Conservation (phyloP, 2,113 vertebrate genomes). For the Oxyruncus cristatus region DNA sequence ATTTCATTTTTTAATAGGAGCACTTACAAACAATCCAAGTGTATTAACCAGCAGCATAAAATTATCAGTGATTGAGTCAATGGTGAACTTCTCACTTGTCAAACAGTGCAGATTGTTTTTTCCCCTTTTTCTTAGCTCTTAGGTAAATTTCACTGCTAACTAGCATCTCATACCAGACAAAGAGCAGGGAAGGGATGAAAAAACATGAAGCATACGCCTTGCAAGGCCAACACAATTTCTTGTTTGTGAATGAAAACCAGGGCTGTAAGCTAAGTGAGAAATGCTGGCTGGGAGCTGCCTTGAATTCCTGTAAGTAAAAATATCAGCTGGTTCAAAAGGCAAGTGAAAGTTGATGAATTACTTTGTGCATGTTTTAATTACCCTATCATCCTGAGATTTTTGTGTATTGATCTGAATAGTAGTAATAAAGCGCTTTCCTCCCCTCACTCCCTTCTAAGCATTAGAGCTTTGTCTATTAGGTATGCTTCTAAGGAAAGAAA, state of each 20-base stretch:
- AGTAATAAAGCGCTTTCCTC: conserved; percentile 66
- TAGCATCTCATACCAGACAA: conserved; percentile 65
- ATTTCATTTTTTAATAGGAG: conserved; percentile 67
- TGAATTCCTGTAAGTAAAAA: conserved; percentile 67
- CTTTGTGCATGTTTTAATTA: conserved; percentile 75
- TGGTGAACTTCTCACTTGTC: conserved; percentile 69
- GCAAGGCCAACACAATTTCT: conserved; percentile 66
- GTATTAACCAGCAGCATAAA: conserved; percentile 73
- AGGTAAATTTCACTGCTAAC: conserved; percentile 69
- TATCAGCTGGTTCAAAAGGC: conserved; percentile 67
- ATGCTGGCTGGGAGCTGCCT: conserved; percentile 55
- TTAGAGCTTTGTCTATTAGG: conserved; percentile 71
- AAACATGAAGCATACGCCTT: conserved; percentile 58
- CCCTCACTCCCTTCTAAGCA: conserved; percentile 43
- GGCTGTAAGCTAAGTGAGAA: conserved; percentile 69
- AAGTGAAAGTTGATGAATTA: conserved; percentile 71
- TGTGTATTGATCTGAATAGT: conserved; percentile 75
- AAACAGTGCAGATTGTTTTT: conserved; percentile 53
- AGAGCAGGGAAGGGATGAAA: conserved; percentile 68
- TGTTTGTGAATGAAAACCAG: conserved; percentile 72
- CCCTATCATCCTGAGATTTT: conserved; percentile 78
- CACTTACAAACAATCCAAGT: conserved; percentile 73
- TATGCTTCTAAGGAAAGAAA: conserved; percentile 70
- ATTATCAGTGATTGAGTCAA: conserved; percentile 67
- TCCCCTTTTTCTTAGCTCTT: conserved; percentile 54